These are phyloP conservation scores for Caligus rogercresseyi DNA, from an alignment of 1,140 invertebrate genomes.

Conservation along the genomic window DNA sequence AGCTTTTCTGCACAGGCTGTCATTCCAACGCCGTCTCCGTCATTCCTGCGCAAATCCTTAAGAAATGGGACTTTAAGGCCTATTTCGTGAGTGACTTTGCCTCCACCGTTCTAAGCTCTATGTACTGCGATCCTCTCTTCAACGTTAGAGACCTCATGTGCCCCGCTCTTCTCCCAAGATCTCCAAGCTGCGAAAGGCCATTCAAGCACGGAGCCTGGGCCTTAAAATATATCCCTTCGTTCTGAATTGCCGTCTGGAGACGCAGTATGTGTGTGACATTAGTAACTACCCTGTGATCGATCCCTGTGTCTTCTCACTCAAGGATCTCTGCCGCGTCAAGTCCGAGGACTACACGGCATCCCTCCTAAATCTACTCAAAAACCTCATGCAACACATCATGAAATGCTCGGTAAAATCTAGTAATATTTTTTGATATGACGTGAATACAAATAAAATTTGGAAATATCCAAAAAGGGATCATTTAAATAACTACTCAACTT, in stretches of 20 bases:
- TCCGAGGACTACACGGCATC: neutral
- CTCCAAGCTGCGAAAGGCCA: neutral
- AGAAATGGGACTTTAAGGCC: slow-evolving; percentile 17
- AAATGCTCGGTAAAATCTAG: neutral
- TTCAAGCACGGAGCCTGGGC: neutral
- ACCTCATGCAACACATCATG: neutral
- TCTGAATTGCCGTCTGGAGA: neutral
- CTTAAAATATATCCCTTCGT: neutral
- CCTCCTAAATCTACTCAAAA: neutral
- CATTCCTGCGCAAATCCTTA: slow-evolving; percentile 8
- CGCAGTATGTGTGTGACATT: neutral
- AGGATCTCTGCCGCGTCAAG: neutral
- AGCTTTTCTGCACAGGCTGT: slow-evolving; percentile 15
- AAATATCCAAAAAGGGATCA: too few relatives aligned
- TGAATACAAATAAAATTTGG: too few relatives aligned
- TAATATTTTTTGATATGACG: too few relatives aligned
- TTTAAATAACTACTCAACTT: too few relatives aligned
- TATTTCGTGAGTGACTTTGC: slow-evolving; percentile 4
- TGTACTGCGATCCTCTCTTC: neutral
- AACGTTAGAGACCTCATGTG: neutral
- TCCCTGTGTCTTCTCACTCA: neutral
- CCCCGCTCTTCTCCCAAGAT: neutral
- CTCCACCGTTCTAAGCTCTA: neutral
- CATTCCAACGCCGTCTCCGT: slow-evolving; percentile 3
- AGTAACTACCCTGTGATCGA: neutral